phyloP scores from a whole-genome alignment of 2,113 vertebrate genomes.

The Limnothrissa miodon region DNA sequence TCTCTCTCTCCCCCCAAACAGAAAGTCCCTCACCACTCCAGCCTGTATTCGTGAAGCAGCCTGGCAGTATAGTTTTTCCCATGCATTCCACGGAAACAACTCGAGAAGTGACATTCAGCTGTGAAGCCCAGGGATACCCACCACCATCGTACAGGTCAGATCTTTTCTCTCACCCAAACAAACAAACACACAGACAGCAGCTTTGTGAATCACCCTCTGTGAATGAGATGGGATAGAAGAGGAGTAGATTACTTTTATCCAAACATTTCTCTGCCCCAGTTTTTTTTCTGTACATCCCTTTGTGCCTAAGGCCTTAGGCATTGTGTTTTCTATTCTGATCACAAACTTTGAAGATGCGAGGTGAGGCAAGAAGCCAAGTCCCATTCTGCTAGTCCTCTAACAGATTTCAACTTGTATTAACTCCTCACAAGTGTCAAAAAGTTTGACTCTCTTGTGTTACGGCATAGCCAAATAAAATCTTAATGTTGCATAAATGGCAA shows the following conservation, averaged over 20 bases:
- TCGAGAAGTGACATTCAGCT: conserved; percentile 84
- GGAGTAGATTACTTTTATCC: neutral
- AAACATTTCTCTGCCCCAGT: neutral
- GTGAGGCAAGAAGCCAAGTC: neutral
- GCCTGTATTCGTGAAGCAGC: conserved; percentile 88
- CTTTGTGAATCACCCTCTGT: neutral
- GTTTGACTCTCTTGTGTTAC: neutral
- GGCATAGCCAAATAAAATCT: neutral
- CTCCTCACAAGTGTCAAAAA: neutral
- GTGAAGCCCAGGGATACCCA: conserved; percentile 87
- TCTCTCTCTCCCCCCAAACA: conserved; percentile 59
- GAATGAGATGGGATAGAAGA: neutral
- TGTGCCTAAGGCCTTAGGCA: neutral
- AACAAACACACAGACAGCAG: neutral
- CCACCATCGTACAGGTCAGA: conserved; percentile 83
- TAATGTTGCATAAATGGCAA: neutral
- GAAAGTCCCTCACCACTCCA: conserved; percentile 79
- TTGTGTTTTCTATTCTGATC: neutral
- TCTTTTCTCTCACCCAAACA: neutral
- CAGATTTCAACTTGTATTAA: neutral
- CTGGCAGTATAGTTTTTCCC: conserved; percentile 84
- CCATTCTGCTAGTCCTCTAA: neutral
- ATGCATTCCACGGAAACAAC: conserved; percentile 83
- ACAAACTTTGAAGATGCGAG: neutral
- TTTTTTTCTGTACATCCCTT: neutral